These are phyloP conservation scores for Siniperca knerii DNA, from an alignment of 2,113 vertebrate species.

Conservation along the genomic window DNA sequence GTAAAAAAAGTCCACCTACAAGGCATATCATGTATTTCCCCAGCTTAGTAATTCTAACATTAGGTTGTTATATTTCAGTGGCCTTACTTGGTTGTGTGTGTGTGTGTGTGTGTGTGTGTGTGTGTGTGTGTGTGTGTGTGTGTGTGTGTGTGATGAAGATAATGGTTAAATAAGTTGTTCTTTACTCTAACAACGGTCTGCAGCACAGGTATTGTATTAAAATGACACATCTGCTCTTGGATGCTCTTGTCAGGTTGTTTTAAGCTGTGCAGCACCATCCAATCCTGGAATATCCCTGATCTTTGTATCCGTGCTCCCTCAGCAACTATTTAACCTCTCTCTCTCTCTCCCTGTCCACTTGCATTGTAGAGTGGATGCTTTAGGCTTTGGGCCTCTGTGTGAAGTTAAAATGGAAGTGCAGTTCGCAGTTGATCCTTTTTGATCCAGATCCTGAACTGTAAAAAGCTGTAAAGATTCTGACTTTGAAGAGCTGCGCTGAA, in stretches of 20 bases:
- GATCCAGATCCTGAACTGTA: conserved; percentile 44
- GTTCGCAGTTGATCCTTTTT: conserved; percentile 39
- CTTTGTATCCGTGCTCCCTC: conserved; percentile 24
- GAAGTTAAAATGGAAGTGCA: conserved; percentile 30
- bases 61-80: conserved; percentile 11
- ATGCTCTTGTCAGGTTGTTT: conserved; percentile 32
- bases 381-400: conserved; percentile 21
- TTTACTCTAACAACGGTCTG: background rate
- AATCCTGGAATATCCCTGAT: conserved; percentile 11
- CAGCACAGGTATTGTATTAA: conserved; percentile 16
- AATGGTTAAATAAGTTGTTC: background rate
- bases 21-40: no score
- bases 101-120: background rate
- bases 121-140: conserved; percentile 15
- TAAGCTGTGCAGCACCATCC: background rate
- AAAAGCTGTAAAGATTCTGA: conserved; percentile 49
- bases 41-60: background rate
- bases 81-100: background rate
- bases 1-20: background rate
- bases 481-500: conserved; percentile 39
- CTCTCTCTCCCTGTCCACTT: background rate
- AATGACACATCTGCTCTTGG: conserved; percentile 26
- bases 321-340: conserved; percentile 10
- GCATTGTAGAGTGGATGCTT: conserved; percentile 15
- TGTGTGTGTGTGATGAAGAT: conserved; percentile 6